A percentile compares a stretch with the other conserved stretches of the same genome.
Evolutionary conservation across 1,140 invertebrate species (phyloP).

Genomic region (Pseudomyrmex flavicornis): DNA sequence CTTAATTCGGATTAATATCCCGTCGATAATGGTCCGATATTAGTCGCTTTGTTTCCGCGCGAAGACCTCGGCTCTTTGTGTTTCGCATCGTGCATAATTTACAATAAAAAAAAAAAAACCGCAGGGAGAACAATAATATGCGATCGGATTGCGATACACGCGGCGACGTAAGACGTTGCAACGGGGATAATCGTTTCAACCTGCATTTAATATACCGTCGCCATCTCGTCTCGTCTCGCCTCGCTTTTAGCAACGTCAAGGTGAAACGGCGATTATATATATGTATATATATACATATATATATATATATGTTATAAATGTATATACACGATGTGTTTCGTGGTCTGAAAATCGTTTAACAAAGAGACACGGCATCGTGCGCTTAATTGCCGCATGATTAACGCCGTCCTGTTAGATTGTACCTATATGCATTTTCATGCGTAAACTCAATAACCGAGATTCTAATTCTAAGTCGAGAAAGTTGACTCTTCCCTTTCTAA

Average conservation of each 20-base stretch:
- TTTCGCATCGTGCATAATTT: constrained; percentile 30
- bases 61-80: constrained; percentile 27
- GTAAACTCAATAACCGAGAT: too few species aligned
- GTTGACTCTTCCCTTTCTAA: too few species aligned
- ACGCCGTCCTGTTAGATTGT: neutral
- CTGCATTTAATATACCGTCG: constrained; percentile 33
- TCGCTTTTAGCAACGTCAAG: constrained; percentile 41
- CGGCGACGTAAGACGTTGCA: neutral
- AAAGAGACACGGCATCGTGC: constrained; percentile 17
- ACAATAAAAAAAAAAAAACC: constrained; percentile 26
- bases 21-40: constrained; percentile 34
- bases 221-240: constrained; percentile 22
- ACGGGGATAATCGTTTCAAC: constrained; percentile 29
- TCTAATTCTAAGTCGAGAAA: too few species aligned
- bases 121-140: constrained; percentile 12
- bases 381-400: constrained; percentile 33
- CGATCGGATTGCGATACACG: constrained; percentile 14
- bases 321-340: too few species aligned
- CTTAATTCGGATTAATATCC: constrained; percentile 25
- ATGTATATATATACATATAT: too few species aligned
- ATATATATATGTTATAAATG: neutral
- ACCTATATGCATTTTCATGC: too few species aligned
- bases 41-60: constrained; percentile 26
- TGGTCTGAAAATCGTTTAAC: constrained; percentile 8
- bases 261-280: constrained; percentile 25